A percentile compares a stretch with the other conserved stretches of the same genome.
Evolutionary conservation across 2,888 invertebrate genomes (phyloP).

Genomic region (Rugalucina vietnamica): DNA sequence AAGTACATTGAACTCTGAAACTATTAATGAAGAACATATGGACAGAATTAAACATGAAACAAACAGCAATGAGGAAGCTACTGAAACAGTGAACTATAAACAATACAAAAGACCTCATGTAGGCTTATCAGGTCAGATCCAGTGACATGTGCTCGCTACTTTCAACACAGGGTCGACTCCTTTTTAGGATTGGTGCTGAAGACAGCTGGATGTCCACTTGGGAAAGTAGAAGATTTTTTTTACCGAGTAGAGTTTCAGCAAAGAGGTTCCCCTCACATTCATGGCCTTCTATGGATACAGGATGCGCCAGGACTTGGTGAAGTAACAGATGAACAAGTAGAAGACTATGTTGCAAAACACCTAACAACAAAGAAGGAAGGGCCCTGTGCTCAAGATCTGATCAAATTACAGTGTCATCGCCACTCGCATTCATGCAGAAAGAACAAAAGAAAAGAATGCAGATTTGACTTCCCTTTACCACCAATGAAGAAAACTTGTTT

Average conservation of each 20-base stretch:
- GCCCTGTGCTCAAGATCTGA: background rate
- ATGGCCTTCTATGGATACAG: conserved; percentile 48
- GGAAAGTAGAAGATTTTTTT: conserved; percentile 55
- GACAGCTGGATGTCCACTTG: conserved; percentile 40
- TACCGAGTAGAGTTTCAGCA: conserved; percentile 63
- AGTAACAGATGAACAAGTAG: background rate
- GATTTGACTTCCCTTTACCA: conserved; percentile 51
- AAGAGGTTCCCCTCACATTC: conserved; percentile 63
- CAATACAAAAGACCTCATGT: conserved; percentile 14
- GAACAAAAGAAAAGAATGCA: conserved; percentile 29
- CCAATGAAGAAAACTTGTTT: conserved; percentile 47
- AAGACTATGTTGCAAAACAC: background rate
- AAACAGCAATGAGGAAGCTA: background rate
- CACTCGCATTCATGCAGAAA: conserved; percentile 46
- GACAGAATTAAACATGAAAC: background rate
- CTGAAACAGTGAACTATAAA: background rate
- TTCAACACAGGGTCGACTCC: conserved; percentile 46
- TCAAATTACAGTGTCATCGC: conserved; percentile 22
- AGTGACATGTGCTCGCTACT: conserved; percentile 52
- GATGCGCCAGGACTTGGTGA: background rate
- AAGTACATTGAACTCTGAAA: background rate
- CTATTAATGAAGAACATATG: background rate
- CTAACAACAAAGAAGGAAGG: background rate
- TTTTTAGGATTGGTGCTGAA: conserved; percentile 38
- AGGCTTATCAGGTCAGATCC: conserved; percentile 49